Percentiles rank a stretch among this genome's conserved stretches.
Evolutionary conservation across 2,888 invertebrate genomes (phyloP).

Genomic region (Plebejus melissa): DNA sequence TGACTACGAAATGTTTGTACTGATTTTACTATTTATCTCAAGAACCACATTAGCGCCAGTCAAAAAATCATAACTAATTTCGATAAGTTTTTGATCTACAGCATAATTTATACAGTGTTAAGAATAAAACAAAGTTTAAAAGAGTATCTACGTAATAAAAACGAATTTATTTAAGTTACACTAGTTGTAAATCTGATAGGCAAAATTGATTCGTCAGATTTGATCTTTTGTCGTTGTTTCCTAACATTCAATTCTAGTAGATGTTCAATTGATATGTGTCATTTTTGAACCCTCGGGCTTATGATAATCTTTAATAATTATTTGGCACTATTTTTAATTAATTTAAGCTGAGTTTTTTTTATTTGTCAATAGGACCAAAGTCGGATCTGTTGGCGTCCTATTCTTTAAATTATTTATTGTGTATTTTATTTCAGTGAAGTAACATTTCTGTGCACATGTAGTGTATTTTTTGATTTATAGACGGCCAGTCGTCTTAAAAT

Average conservation of each 20-base stretch:
- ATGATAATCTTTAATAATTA: background rate
- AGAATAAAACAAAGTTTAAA: conserved; percentile 17
- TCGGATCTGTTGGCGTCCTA: no score
- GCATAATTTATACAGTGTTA: conserved; percentile 23
- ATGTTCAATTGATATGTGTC: background rate
- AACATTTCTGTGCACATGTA: no score
- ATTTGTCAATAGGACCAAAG: no score
- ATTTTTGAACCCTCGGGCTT: background rate
- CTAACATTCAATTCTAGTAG: background rate
- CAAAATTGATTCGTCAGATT: background rate
- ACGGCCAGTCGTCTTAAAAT: no score
- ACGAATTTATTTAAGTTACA: conserved; percentile 28
- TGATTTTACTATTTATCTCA: background rate
- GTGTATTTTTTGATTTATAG: no score
- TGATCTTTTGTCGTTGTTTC: background rate
- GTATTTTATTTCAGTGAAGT: no score
- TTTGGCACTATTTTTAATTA: no score
- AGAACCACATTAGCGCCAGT: background rate
- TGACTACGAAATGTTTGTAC: background rate
- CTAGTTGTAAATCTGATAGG: conserved; percentile 5
- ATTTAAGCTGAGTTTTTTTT: no score
- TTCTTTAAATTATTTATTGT: no score
- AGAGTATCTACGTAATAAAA: conserved; percentile 8
- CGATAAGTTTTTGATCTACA: conserved; percentile 2
- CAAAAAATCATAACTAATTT: background rate